Evolutionary conservation across 1,140 invertebrate genomes (phyloP).

Genomic region (Seison nebaliae): DNA sequence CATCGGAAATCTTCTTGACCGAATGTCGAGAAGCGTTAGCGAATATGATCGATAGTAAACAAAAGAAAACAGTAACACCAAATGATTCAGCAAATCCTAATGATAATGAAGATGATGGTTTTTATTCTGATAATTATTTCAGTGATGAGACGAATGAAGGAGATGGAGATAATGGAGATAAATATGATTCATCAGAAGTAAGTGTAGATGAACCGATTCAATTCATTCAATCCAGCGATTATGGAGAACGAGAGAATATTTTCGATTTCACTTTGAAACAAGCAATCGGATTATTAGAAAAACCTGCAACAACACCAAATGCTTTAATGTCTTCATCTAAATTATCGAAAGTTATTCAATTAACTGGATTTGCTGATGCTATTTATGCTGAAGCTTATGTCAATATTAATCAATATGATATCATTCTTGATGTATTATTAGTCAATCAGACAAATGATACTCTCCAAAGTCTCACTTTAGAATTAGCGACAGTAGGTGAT

Average conservation of each 20-base stretch:
- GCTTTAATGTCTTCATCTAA: constrained; percentile 34
- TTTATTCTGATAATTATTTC: constrained; percentile 7
- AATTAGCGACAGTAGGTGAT: constrained; percentile 80
- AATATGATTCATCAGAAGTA: constrained; percentile 22
- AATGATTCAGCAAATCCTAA: too few relatives aligned
- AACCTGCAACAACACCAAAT: constrained; percentile 34
- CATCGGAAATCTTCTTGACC: constrained; percentile 46
- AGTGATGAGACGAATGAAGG: constrained; percentile 21
- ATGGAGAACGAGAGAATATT: constrained; percentile 41
- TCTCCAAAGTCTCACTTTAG: constrained; percentile 82
- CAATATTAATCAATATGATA: constrained; percentile 77
- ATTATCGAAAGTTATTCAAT: constrained; percentile 48
- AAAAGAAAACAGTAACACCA: constrained; percentile 27
- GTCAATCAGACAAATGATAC: constrained; percentile 92
- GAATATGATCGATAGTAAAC: constrained; percentile 55
- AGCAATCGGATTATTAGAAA: constrained; percentile 44
- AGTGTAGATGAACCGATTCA: constrained; percentile 60
- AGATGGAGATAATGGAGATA: constrained; percentile 37
- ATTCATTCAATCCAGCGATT: constrained; percentile 52
- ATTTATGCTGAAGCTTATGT: constrained; percentile 97
- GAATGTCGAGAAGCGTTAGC: constrained; percentile 51
- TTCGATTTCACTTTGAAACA: constrained; percentile 79
- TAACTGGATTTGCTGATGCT: constrained; percentile 96
- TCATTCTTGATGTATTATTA: constrained; percentile 28
- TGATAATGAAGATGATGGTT: too few relatives aligned